phyloP scores from a whole-genome alignment of 2,797 vertebrate species.

The Scomberomorus guttatus region DNA sequence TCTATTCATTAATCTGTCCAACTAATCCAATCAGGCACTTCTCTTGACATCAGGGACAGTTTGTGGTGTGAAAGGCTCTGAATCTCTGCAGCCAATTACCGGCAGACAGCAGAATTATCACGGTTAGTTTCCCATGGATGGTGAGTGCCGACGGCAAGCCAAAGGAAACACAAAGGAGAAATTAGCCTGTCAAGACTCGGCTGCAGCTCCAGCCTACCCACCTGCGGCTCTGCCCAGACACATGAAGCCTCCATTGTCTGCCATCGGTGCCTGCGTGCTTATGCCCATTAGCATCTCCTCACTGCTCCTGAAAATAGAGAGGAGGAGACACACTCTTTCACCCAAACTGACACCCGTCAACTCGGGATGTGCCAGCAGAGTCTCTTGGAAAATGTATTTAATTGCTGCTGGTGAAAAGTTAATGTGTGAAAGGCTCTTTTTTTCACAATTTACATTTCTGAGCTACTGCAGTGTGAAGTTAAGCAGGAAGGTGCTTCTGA shows the following conservation, averaged over 20 bases:
- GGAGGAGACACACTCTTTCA: not conserved
- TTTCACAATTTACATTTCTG: not conserved
- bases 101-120: constrained; percentile 54
- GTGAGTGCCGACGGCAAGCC: constrained; percentile 28
- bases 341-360: constrained; percentile 55
- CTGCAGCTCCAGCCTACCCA: constrained; percentile 24
- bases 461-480: constrained; percentile 12
- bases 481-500: not conserved
- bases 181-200: constrained; percentile 51
- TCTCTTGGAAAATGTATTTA: constrained; percentile 48
- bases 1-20: constrained; percentile 33
- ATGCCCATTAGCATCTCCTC: constrained; percentile 48
- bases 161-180: constrained; percentile 47
- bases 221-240: constrained; percentile 44
- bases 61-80: constrained; percentile 17
- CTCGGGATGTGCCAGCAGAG: constrained; percentile 11
- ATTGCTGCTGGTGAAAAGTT: constrained; percentile 43
- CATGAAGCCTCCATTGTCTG: constrained; percentile 22
- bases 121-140: constrained; percentile 37
- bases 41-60: constrained; percentile 16
- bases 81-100: constrained; percentile 55
- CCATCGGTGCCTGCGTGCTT: constrained; percentile 9
- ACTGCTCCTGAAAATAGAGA: constrained; percentile 24
- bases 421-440: not conserved
- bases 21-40: constrained; percentile 35